Evolutionary conservation across 2,888 invertebrate genomes (phyloP).

Genomic region (Diloba caeruleocephala): DNA sequence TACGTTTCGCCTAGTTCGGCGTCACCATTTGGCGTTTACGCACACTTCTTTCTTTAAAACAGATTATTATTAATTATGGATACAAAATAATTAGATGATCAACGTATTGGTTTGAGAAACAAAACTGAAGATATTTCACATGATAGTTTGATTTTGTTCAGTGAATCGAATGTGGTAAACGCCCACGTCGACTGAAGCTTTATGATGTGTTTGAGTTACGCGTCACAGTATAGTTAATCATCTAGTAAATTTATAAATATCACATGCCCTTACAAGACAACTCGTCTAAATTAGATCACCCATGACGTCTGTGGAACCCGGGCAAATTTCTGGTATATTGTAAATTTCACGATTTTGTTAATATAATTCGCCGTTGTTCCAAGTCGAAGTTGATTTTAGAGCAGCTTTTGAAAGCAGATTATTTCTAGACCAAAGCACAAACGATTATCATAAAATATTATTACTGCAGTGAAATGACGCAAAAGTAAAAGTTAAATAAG

Average conservation of each 20-base stretch:
- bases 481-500: not conserved
- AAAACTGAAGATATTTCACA: constrained; percentile 1
- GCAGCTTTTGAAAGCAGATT: constrained; percentile 1
- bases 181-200: constrained; percentile 30
- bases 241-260: constrained; percentile 51
- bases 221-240: constrained; percentile 51
- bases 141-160: constrained; percentile 41
- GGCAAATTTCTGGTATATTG: constrained; percentile 6
- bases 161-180: constrained; percentile 27
- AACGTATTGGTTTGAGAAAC: not conserved
- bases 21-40: constrained; percentile 16
- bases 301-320: constrained; percentile 13
- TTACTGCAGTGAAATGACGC: not conserved
- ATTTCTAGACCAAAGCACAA: not conserved
- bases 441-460: not conserved
- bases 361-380: constrained; percentile 1
- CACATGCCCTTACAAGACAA: constrained; percentile 38
- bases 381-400: constrained; percentile 2
- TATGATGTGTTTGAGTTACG: constrained; percentile 50
- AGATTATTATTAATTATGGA: constrained; percentile 22
- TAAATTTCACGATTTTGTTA: constrained; percentile 12
- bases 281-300: constrained; percentile 24
- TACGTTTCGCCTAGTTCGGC: constrained; percentile 7
- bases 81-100: constrained; percentile 15
- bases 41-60: constrained; percentile 15